Base-by-base conservation (phyloP, 2,797 vertebrate genomes). In the Myoxocephalus aenaeus region DNA sequence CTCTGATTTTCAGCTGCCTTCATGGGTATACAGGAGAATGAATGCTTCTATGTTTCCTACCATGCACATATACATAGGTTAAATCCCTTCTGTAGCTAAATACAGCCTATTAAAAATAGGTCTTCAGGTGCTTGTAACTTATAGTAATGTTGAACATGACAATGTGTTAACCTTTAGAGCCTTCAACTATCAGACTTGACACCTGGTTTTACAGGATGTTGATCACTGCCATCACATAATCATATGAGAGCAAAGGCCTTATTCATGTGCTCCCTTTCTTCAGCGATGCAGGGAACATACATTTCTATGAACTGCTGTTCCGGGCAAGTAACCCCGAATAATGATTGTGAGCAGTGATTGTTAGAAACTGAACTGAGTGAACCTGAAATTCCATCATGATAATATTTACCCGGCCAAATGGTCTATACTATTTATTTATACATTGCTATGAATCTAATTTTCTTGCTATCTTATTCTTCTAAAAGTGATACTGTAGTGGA, bases 361-460 rank as follows among this genome's bases (percentile, higher is more conserved):
- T 38, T 36, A 14, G 57, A 73, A 44, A 48, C 22, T 77, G 70
- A 82, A 70, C 56, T 20, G 8, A 77, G 36, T 70, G 48, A 86
- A 67, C 36, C 46, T 22, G 4, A 74, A 76, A 66, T 67, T 65
- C 27, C n/a, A 50, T 38, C 4, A 1, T 54, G 46, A 17, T 58
- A 25, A 67, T 58, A 54, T 62, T 65, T 25, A 14, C 0, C 20
- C 10, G 0, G 29, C 18, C n/a, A 34, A 1, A 11, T 58, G 2
- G 69, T 40, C 27, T 32, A 1, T 48, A 8, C 3, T 25, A 7
- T n/a, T 13, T 2, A 63, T 50, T 7, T 11, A n/a, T 34, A 8
- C 14, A 34, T 65, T 51, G 7, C 36, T 15, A 17, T 42, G 11
- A 48, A 61, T 70, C 9, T 2, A 5, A 17, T 51, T 56, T 65